Evolutionary conservation across 1,140 invertebrate species (phyloP).

Genomic region (Lepidurus packardi): DNA sequence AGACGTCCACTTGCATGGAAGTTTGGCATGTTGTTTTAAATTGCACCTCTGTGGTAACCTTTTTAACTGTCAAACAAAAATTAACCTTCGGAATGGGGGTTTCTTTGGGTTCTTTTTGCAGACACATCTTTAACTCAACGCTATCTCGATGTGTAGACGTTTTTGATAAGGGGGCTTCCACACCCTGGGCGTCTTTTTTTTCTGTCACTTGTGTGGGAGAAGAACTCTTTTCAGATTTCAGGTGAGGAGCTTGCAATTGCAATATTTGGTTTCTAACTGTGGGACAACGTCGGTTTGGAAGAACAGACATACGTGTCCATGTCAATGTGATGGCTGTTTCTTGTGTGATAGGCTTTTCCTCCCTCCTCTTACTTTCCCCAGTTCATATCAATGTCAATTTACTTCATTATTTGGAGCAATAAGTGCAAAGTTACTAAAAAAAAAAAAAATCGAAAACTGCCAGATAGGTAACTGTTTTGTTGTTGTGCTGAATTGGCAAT

Average conservation of each 20-base stretch:
- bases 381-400: slow-evolving; percentile 25
- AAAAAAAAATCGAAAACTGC: background rate
- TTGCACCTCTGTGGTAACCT: background rate
- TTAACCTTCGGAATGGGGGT: background rate
- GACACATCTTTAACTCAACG: slow-evolving; percentile 18
- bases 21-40: background rate
- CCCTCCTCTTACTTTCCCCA: background rate
- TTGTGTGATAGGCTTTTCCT: slow-evolving; percentile 17
- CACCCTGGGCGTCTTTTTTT: slow-evolving; percentile 23
- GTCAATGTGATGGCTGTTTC: slow-evolving; percentile 16
- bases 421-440: slow-evolving; percentile 22
- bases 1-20: background rate
- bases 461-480: background rate
- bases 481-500: slow-evolving; percentile 1
- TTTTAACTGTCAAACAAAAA: background rate
- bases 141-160: slow-evolving; percentile 27
- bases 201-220: background rate
- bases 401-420: background rate
- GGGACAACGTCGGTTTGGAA: background rate
- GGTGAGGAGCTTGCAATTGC: slow-evolving; percentile 12
- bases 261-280: background rate
- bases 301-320: background rate
- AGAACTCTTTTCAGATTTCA: background rate
- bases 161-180: slow-evolving; percentile 23
- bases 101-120: slow-evolving; percentile 11